A percentile compares a stretch with the other conserved stretches of the same genome.
Conservation (phyloP, 2,888 invertebrate genomes). For the Disparrhopalites patrizii region DNA sequence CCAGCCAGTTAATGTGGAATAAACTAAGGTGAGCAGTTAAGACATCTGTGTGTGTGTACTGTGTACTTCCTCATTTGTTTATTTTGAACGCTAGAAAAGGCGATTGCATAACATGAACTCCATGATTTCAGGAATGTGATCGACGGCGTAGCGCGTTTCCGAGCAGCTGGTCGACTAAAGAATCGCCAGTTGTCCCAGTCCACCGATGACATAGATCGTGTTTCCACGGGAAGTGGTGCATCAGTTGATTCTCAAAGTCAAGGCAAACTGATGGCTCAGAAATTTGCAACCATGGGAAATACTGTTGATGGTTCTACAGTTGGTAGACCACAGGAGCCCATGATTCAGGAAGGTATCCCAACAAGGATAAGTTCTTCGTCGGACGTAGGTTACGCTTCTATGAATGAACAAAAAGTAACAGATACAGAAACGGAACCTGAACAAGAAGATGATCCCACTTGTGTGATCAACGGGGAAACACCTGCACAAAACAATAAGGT, state of each 20-base stretch:
- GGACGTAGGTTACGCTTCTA: constrained; percentile 55
- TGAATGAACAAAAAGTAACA: constrained; percentile 52
- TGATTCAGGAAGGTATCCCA: constrained; percentile 29
- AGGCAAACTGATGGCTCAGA: constrained; percentile 21
- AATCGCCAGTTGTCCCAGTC: constrained; percentile 41
- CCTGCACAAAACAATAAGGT: constrained; percentile 27
- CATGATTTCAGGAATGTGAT: constrained; percentile 67
- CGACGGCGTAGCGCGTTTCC: constrained; percentile 82
- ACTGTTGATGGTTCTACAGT: background rate
- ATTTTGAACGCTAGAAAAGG: too few relatives aligned
- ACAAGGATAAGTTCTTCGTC: constrained; percentile 49
- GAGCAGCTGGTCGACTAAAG: constrained; percentile 63
- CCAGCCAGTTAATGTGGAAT: constrained; percentile 85
- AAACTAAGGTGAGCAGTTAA: constrained; percentile 70
- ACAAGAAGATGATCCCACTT: constrained; percentile 37
- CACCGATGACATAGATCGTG: constrained; percentile 47
- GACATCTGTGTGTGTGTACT: too few relatives aligned
- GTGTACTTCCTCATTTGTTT: too few relatives aligned
- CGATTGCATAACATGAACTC: too few relatives aligned
- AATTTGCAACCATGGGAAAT: constrained; percentile 2
- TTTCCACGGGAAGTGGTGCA: constrained; percentile 46
- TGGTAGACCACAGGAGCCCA: constrained; percentile 26
- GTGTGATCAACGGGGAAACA: background rate
- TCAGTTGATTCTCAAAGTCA: constrained; percentile 35
- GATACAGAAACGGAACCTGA: constrained; percentile 37